Evolutionary conservation across 2,888 invertebrate genomes (phyloP).

Genomic region (Brachyptera risi): DNA sequence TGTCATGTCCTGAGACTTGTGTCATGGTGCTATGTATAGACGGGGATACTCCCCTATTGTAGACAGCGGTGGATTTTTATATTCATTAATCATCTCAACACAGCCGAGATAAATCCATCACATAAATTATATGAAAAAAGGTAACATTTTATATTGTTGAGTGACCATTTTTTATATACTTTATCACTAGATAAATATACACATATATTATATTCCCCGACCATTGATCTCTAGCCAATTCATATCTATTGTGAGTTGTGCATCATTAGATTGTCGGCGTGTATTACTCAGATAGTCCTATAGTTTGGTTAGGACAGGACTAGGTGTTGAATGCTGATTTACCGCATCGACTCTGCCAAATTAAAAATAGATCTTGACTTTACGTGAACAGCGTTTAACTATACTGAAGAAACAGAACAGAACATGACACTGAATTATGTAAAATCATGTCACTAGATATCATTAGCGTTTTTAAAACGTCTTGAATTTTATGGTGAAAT

Average conservation of each 20-base stretch:
- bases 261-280: background rate
- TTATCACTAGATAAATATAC: background rate
- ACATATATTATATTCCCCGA: background rate
- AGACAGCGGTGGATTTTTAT: background rate
- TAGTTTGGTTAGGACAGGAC: no score
- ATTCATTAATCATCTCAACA: slow-evolving; percentile 5
- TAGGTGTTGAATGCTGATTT: no score
- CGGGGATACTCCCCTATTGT: background rate
- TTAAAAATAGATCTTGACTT: no score
- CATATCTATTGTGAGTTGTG: background rate
- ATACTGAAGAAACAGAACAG: no score
- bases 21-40: no score
- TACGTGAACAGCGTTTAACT: no score
- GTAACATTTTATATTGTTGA: background rate
- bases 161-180: slow-evolving; percentile 2
- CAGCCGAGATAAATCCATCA: background rate
- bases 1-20: no score
- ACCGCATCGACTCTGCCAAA: no score
- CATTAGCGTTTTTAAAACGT: no score
- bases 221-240: background rate
- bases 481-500: no score
- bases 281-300: background rate
- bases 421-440: no score
- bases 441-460: no score
- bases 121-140: slow-evolving; percentile 1